Conservation (phyloP, 2,797 vertebrate species). For the Pipistrellus nathusii region DNA sequence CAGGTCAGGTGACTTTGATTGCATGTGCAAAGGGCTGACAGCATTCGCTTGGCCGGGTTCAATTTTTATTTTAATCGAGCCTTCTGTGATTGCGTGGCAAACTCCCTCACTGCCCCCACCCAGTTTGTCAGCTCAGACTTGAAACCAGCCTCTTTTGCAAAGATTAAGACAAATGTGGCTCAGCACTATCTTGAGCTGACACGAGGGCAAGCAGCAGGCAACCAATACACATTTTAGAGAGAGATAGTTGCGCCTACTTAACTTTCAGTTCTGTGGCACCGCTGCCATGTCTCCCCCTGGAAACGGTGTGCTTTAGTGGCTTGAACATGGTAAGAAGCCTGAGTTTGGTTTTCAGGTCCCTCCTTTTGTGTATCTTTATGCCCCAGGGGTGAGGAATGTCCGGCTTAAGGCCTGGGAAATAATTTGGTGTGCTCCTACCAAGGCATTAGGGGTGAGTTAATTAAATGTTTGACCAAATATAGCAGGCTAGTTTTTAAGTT, state of each 20-base stretch:
- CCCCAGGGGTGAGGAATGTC: too few species aligned
- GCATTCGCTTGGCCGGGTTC: neutral
- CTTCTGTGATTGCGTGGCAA: neutral
- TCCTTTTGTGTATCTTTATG: constrained; percentile 41
- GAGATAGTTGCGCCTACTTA: neutral
- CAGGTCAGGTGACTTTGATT: neutral
- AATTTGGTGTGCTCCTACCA: too few species aligned
- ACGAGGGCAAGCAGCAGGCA: neutral
- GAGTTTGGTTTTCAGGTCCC: neutral
- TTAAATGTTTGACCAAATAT: too few species aligned
- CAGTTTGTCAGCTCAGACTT: constrained; percentile 33
- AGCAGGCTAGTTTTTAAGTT: too few species aligned
- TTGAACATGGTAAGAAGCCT: neutral
- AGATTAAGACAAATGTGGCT: neutral
- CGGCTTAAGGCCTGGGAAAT: too few species aligned
- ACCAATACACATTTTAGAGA: neutral
- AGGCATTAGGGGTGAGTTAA: too few species aligned
- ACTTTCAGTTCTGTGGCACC: neutral
- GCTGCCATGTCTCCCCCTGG: neutral
- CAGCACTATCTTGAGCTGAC: neutral
- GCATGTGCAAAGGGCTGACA: neutral
- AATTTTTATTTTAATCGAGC: constrained; percentile 33
- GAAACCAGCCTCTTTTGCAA: neutral
- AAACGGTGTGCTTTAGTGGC: neutral
- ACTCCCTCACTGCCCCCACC: neutral